phyloP scores from a whole-genome alignment of 2,888 invertebrate species.

The Thereva nobilitata region DNA sequence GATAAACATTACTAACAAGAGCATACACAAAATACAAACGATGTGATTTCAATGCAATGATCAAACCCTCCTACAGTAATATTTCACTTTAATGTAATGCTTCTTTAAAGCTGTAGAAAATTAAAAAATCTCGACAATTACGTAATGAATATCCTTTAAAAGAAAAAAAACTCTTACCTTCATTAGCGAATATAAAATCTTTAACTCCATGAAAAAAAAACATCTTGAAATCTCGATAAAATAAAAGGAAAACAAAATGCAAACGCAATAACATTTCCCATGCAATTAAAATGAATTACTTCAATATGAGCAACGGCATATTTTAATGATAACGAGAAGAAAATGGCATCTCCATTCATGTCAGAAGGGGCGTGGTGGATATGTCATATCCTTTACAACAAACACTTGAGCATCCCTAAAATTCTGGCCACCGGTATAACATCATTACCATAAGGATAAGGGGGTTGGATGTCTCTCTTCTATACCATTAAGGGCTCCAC shows the following conservation, averaged over 20 bases:
- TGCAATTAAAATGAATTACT: not conserved
- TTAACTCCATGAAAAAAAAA: too few relatives aligned
- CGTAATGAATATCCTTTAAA: too few relatives aligned
- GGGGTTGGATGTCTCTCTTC: slow-evolving; percentile 4
- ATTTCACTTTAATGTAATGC: not conserved
- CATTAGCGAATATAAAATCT: too few relatives aligned
- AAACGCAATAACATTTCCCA: too few relatives aligned
- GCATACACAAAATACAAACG: too few relatives aligned
- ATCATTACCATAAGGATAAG: slow-evolving; percentile 7
- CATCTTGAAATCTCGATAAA: too few relatives aligned
- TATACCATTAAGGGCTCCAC: slow-evolving; percentile 10
- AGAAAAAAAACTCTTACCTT: too few relatives aligned
- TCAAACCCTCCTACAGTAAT: not conserved
- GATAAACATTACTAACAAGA: too few relatives aligned
- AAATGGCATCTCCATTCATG: slow-evolving; percentile 9
- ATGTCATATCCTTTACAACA: slow-evolving; percentile 1
- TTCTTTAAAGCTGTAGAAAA: too few relatives aligned
- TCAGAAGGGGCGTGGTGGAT: not conserved
- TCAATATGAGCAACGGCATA: slow-evolving; percentile 21
- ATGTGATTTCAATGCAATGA: too few relatives aligned
- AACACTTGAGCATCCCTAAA: slow-evolving; percentile 11
- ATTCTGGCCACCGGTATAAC: slow-evolving; percentile 7
- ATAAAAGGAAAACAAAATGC: too few relatives aligned
- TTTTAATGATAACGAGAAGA: slow-evolving; percentile 27
- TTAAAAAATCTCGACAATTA: too few relatives aligned